Percentiles rank a stretch among this genome's conserved stretches.
Evolutionary conservation across 2,797 vertebrate species (phyloP).

Genomic region (Sciurus vulgaris): DNA sequence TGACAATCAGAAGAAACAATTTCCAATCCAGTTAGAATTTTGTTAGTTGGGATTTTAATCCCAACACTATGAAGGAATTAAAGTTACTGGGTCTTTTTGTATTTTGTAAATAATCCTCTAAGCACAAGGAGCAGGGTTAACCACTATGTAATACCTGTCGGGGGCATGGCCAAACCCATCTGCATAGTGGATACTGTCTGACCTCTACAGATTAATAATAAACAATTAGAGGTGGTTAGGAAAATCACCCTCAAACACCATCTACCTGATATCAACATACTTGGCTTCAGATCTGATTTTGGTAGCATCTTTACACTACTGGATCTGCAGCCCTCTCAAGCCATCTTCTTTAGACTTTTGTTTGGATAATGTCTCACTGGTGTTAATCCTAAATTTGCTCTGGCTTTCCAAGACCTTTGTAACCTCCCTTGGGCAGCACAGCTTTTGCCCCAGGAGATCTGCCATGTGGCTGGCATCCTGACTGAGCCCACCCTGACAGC

Average conservation of each 20-base stretch:
- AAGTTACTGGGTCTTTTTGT: neutral
- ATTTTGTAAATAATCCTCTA: conserved; percentile 1
- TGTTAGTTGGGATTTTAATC: conserved; percentile 46
- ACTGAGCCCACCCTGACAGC: neutral
- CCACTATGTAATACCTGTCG: neutral
- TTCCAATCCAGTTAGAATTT: neutral
- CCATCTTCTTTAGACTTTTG: neutral
- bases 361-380: neutral
- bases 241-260: neutral
- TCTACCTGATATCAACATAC: neutral
- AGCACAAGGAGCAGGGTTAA: neutral
- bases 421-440: neutral
- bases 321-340: neutral
- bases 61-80: neutral
- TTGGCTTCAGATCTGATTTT: neutral
- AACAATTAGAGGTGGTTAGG: neutral
- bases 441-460: neutral
- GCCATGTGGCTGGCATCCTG: neutral
- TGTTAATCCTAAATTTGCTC: neutral
- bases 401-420: neutral
- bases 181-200: neutral
- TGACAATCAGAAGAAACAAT: conserved; percentile 22
- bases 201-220: neutral
- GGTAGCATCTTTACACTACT: neutral
- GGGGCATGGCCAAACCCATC: neutral